Percentiles rank a stretch among this genome's conserved stretches.
Evolutionary conservation across 1,140 invertebrate species (phyloP).

Genomic region (Drosophila trapezifrons): DNA sequence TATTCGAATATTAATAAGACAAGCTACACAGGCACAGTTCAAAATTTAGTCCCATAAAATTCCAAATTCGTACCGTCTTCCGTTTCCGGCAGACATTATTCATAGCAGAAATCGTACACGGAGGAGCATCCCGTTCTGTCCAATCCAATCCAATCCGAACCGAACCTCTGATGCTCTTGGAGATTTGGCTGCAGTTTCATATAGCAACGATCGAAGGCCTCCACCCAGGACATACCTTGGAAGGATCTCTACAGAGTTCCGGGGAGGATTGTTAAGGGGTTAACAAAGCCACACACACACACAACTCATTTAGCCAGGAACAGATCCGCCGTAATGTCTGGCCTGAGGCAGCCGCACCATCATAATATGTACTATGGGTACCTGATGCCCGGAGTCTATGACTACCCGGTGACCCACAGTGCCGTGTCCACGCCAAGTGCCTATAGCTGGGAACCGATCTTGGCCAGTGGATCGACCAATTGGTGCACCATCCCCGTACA

Average conservation of each 20-base stretch:
- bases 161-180: slow-evolving; percentile 46
- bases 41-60: slow-evolving; percentile 53
- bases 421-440: background rate
- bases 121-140: background rate
- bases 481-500: background rate
- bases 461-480: background rate
- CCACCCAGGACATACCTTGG: background rate
- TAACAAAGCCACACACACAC: too few relatives aligned
- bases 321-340: slow-evolving; percentile 27
- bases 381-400: slow-evolving; percentile 34
- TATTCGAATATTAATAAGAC: slow-evolving; percentile 17
- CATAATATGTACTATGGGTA: slow-evolving; percentile 47
- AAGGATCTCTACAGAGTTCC: background rate
- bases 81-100: slow-evolving; percentile 21
- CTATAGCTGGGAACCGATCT: slow-evolving; percentile 9
- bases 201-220: background rate
- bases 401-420: slow-evolving; percentile 23
- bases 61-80: slow-evolving; percentile 57
- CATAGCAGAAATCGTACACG: background rate
- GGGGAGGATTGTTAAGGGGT: background rate
- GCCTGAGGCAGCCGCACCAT: slow-evolving; percentile 16
- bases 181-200: slow-evolving; percentile 43
- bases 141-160: background rate
- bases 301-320: background rate
- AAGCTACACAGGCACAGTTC: slow-evolving; percentile 17